Evolutionary conservation across 2,888 invertebrate genomes (phyloP).

Genomic region (Sylvicola cinctus): DNA sequence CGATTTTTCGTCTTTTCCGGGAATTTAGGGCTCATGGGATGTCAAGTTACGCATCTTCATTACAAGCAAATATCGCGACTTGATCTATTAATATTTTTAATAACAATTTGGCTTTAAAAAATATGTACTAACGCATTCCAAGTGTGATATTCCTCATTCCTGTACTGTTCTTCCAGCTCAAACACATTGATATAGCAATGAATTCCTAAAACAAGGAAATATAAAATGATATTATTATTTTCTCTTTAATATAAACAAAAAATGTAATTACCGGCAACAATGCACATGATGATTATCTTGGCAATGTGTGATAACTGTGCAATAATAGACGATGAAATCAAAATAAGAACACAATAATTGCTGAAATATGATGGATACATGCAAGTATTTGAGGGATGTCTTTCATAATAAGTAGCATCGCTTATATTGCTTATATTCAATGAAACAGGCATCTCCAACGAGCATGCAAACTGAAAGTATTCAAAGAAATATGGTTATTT

Average conservation of each 20-base stretch:
- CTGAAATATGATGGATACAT: slow-evolving; percentile 54
- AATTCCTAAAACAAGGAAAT: slow-evolving; percentile 16
- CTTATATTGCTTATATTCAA: neutral
- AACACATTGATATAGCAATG: slow-evolving; percentile 39
- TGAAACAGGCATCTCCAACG: neutral
- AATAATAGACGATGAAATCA: slow-evolving; percentile 48
- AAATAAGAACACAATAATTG: slow-evolving; percentile 43
- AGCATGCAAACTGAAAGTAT: slow-evolving; percentile 3
- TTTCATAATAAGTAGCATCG: neutral
- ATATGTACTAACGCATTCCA: slow-evolving; percentile 16
- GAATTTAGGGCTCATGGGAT: too few relatives aligned
- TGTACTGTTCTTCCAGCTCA: slow-evolving; percentile 31
- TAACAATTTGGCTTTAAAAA: too few relatives aligned
- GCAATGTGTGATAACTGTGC: slow-evolving; percentile 48
- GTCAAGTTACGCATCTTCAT: too few relatives aligned
- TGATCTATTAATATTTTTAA: too few relatives aligned
- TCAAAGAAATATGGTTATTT: too few relatives aligned
- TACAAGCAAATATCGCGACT: too few relatives aligned
- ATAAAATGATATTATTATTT: too few relatives aligned
- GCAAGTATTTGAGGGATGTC: slow-evolving; percentile 27
- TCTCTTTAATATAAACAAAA: slow-evolving; percentile 1
- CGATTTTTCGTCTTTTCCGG: too few relatives aligned
- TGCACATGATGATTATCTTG: slow-evolving; percentile 40
- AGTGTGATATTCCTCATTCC: slow-evolving; percentile 31
- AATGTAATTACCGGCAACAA: slow-evolving; percentile 27